phyloP scores from a whole-genome alignment of 2,797 vertebrate genomes.

The Champsocephalus esox region DNA sequence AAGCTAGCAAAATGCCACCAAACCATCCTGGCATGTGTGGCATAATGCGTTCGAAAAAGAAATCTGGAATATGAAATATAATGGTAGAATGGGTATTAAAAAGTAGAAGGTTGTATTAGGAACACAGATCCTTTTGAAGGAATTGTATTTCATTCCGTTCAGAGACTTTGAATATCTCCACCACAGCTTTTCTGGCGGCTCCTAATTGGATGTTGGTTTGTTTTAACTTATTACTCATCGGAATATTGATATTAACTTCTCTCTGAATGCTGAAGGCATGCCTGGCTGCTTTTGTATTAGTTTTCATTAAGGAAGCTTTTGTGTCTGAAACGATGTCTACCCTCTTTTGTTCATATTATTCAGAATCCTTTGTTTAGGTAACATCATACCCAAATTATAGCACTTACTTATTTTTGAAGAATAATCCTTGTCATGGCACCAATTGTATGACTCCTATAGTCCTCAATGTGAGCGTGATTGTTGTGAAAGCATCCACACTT shows the following conservation, averaged over 20 bases:
- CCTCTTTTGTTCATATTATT: slow-evolving; percentile 4
- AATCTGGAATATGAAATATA: no score
- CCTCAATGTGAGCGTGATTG: not conserved
- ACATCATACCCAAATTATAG: not conserved
- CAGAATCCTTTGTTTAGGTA: not conserved
- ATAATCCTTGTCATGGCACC: not conserved
- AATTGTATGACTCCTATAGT: not conserved
- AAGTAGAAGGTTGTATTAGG: no score
- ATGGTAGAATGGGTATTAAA: no score
- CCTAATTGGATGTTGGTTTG: slow-evolving; percentile 3
- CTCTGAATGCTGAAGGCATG: slow-evolving; percentile 25
- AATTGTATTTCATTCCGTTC: not conserved
- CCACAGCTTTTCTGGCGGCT: not conserved
- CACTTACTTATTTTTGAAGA: not conserved
- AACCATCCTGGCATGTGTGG: no score
- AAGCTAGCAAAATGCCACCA: no score
- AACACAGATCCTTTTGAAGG: not conserved
- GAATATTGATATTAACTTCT: slow-evolving; percentile 14
- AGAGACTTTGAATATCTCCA: not conserved
- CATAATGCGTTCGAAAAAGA: no score
- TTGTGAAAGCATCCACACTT: not conserved
- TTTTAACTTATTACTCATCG: not conserved
- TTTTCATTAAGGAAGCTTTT: slow-evolving; percentile 5
- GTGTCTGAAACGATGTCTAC: not conserved
- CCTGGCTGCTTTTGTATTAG: slow-evolving; percentile 2